Conservation (phyloP, 2,797 vertebrate species). For the Sebastes kiyomatsui region DNA sequence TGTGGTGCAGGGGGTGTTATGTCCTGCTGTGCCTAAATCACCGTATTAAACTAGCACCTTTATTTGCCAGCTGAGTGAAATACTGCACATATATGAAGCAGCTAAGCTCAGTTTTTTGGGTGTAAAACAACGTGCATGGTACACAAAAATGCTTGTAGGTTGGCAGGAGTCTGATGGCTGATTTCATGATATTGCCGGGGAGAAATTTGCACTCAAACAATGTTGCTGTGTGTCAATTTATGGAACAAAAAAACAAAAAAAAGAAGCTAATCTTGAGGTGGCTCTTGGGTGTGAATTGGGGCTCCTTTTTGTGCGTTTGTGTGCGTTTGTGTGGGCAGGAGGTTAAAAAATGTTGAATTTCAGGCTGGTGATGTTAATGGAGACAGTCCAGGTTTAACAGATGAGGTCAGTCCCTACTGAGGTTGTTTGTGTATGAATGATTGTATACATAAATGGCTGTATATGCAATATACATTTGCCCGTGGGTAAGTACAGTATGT, state of each 20-base stretch:
- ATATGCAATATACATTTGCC: conserved; percentile 74
- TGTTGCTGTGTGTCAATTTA: conserved; percentile 16
- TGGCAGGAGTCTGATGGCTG: conserved; percentile 59
- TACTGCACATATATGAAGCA: not conserved
- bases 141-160: conserved; percentile 64
- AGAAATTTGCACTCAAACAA: conserved; percentile 14
- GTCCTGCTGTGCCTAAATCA: conserved; percentile 5
- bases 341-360: conserved; percentile 60
- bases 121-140: conserved; percentile 42
- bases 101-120: conserved; percentile 20
- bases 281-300: conserved; percentile 20
- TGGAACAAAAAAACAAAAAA: not conserved
- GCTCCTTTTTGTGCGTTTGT: conserved; percentile 63
- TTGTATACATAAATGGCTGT: conserved; percentile 79
- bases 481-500: conserved; percentile 68
- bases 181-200: conserved; percentile 2
- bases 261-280: conserved; percentile 7
- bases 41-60: conserved; percentile 6
- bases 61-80: conserved; percentile 3
- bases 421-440: conserved; percentile 79
- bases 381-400: conserved; percentile 73
- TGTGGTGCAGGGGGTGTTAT: not conserved
- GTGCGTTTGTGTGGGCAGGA: conserved; percentile 41
- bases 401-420: conserved; percentile 83
- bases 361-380: conserved; percentile 80